Base-by-base conservation (phyloP, 2,113 vertebrate species). In the Stigmatopora nigra region DNA sequence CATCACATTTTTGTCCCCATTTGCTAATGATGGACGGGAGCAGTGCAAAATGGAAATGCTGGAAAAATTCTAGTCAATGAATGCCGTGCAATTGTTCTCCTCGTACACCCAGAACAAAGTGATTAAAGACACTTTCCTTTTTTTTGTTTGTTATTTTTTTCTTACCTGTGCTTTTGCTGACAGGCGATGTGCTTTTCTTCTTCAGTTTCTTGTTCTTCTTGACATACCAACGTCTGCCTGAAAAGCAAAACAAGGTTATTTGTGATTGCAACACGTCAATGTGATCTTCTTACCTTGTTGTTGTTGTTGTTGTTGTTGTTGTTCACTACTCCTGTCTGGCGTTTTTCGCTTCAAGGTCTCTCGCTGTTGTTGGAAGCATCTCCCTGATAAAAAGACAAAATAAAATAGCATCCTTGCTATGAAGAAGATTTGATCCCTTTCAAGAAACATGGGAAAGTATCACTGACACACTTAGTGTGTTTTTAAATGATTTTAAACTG, bases 361-460 rank as follows among this genome's bases (percentile, higher is more conserved):
- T 81, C 96, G 93, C 84, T 98, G 95, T 57, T 97, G 95, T 80
- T 97, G 96, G 87, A 98, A 98, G 75, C 91, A 93, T 89, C 95
- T 98, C 55, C 96, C 95, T 98, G 82, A 72, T 12, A 45, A 41
- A n/a, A 31, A 41, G 38, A 41, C 38, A 41, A 41, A 22, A 61
- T n/a, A 61, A n/a, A 15, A 61, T 15, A 5, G 44, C 11, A 19
- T 36, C 15, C 17, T 31, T 38, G 31, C 17, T 71, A 25, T 52
- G 4, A 46, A 55, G 59, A 80, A 11, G 77, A 56, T 60, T 20
- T 69, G 35, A 19, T 68, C 46, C 65, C 14, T 16, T 19, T 36
- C 19, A 41, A 46, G n/a, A 46, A 15, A 17, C 15, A 0, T 41
- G 38, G 38, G 9, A 41, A 41, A 41, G 38, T 41, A 8, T n/a